Conservation (phyloP, 2,113 vertebrate genomes). For the Naja naja region DNA sequence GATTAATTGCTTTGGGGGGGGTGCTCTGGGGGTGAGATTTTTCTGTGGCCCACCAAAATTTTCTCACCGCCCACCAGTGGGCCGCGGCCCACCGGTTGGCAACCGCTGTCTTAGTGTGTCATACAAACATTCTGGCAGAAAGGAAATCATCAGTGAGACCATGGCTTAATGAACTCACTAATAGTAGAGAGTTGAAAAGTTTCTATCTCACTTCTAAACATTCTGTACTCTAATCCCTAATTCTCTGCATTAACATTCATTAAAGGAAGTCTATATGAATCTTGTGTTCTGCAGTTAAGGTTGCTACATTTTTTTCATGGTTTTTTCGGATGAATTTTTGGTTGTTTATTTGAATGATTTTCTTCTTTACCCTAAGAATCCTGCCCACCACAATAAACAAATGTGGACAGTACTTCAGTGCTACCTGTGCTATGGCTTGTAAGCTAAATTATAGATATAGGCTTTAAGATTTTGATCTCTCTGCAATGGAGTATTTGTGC, state of each 20-base stretch:
- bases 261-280: background rate
- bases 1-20: no score
- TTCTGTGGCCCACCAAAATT: no score
- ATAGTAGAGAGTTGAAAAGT: background rate
- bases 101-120: background rate
- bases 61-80: no score
- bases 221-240: background rate
- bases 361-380: background rate
- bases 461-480: background rate
- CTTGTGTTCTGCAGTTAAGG: background rate
- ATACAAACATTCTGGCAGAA: background rate
- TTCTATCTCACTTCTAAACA: background rate
- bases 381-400: background rate
- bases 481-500: background rate
- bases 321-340: background rate
- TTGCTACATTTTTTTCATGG: background rate
- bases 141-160: background rate
- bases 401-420: background rate
- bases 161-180: background rate
- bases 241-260: background rate
- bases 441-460: background rate
- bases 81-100: no score
- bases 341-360: background rate
- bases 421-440: background rate
- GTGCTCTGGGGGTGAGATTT: no score